Conservation (phyloP, 2,888 invertebrate species). For the Oscheius sp. region DNA sequence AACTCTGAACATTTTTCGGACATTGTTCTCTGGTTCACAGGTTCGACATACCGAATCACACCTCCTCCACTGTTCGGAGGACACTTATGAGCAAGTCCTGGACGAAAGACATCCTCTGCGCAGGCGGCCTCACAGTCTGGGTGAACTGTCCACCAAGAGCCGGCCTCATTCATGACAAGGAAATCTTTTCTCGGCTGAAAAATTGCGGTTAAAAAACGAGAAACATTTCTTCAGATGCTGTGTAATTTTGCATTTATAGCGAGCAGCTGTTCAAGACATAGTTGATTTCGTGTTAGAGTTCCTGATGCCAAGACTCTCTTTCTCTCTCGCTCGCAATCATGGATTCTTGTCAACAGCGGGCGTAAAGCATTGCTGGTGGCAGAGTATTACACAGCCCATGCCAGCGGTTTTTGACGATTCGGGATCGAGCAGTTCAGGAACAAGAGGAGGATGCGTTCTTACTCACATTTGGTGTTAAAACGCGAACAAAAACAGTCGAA, state of each 20-base stretch:
- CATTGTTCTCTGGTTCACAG: not conserved
- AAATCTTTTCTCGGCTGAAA: conserved; percentile 58
- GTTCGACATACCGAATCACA: conserved; percentile 12
- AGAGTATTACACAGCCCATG: conserved; percentile 18
- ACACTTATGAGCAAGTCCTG: conserved; percentile 45
- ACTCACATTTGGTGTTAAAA: conserved; percentile 56
- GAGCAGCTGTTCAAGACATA: not conserved
- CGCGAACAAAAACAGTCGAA: conserved; percentile 52
- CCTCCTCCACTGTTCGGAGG: conserved; percentile 41
- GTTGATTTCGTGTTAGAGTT: not conserved
- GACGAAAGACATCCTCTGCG: conserved; percentile 47
- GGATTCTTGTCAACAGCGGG: conserved; percentile 17
- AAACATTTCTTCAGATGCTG: not conserved
- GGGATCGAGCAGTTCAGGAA: not conserved
- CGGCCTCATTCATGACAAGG: conserved; percentile 57
- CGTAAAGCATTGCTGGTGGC: not conserved
- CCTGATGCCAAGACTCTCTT: too few relatives aligned
- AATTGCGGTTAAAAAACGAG: not conserved
- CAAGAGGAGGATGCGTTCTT: not conserved
- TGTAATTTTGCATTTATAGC: not conserved
- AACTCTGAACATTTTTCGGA: conserved; percentile 14
- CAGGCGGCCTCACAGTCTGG: conserved; percentile 53
- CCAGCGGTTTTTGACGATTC: not conserved
- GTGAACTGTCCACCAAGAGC: conserved; percentile 59
- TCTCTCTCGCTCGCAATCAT: not conserved